Base-by-base conservation (phyloP, 1,140 invertebrate genomes). In the Anthonomus grandis region DNA sequence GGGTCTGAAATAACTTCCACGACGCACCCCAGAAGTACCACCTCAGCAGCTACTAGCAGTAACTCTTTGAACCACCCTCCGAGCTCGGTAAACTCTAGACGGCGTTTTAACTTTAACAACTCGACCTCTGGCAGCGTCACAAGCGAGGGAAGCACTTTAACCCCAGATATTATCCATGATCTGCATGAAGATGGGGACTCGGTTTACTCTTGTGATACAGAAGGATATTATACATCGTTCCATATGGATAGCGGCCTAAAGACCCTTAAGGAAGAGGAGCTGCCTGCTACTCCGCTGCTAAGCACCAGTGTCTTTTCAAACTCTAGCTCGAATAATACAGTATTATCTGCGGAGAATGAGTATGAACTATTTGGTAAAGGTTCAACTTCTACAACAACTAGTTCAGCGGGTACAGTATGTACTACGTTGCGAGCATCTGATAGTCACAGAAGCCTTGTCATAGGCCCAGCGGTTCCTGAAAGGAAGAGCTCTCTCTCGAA, bases 151-250 rank as follows among this genome's bases (percentile, higher is more conserved):
- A 57, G 55, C 19, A 91, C 89, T 6, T 76, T 91, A 24, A 92
- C 90, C 2, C 90, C 89, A 1, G 89, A 91, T 67, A 85, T 90
- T 51, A 85, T 86, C 53, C 78, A 81, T 42, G 83, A 85, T 51
- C 78, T 87, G 8, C 79, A 79, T 25, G 89, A 92, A 71, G 92
- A 95, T 68, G 86, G 89, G 31, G 93, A 95, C 74, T 95, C 93
- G 0, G 90, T 93, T 38, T 96, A 95, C 74, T 95, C 93, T 4
- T 93, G 93, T 67, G 95, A 97, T 70, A 95, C 93, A 10, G 95
- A 97, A 74, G 94, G 95, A 9, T 97, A 97, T 73, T 97, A 96
- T 73, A 97, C 95, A 0, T 96, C 93, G 9, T 97, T 97, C 77
- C 93, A 97, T 71, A 86, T 94, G 79, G 95, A 97, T 73, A 95